Evolutionary conservation across 2,113 vertebrate genomes (phyloP).

Genomic region (Urocynchramus pylzowi): DNA sequence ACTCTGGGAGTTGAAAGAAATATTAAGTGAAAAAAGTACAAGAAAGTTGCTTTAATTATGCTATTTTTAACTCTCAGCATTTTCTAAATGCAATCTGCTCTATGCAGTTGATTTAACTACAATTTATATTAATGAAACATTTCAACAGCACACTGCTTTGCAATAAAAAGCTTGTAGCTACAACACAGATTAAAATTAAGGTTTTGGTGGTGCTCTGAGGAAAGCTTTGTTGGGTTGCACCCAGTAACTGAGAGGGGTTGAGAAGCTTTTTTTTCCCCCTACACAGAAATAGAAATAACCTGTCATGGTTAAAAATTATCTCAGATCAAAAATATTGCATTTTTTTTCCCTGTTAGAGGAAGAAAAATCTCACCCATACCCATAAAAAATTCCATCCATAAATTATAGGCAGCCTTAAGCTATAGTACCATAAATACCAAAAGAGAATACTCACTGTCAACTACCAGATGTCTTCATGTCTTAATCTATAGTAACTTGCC

Average conservation of each 20-base stretch:
- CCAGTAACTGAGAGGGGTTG: not conserved
- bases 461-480: not conserved
- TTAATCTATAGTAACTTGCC: not conserved
- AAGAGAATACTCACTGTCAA: not conserved
- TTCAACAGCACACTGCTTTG: not conserved
- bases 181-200: not conserved
- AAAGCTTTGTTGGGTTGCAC: not conserved
- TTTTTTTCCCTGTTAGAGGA: not conserved
- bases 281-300: not conserved
- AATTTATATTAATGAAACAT: not conserved
- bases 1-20: not conserved
- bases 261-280: fast-evolving
- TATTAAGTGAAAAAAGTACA: not conserved
- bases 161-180: not conserved
- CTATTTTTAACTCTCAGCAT: not conserved
- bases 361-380: not conserved
- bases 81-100: not conserved
- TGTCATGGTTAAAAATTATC: not conserved
- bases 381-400: not conserved
- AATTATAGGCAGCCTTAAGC: not conserved
- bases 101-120: not conserved
- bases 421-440: not conserved
- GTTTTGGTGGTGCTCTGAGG: not conserved
- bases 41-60: not conserved
- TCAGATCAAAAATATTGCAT: not conserved